Base-by-base conservation (phyloP, 2,797 vertebrate genomes). In the Streptopelia turtur region DNA sequence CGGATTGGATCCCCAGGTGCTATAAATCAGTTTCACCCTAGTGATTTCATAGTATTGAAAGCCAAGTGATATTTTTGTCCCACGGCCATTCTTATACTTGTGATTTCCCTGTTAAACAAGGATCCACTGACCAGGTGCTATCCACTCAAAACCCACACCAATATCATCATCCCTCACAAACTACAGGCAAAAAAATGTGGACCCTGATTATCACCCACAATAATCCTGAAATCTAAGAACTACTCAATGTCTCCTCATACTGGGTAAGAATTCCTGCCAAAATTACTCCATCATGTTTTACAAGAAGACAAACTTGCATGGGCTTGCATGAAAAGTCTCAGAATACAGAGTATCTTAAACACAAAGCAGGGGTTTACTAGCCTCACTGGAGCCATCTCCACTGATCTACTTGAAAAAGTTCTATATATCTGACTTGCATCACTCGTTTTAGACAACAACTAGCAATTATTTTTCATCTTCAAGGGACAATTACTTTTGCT, bases 101-200 rank as follows among this genome's bases (percentile, higher is more conserved):
- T 18, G 13, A 76, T 61, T 55, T 56, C 13, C 13, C 41, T 76
- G 4, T 11, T 33, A 33, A 39, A 74, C 6, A 93, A 45, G 25
- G 13, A 43, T 22, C 31, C 75, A 33, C 57, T 66, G 45, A 33
- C 41, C 17, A 30, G 0, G 15, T n/a, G 30, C 49, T 60, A 3
- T 15, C 31, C 31, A 39, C 18, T n/a, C 33, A 78, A 79, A 65
- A 45, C 16, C 11, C 7, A 7, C 9, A 53, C 30, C 37, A 31
- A 37, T 14, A 16, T 64, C 49, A 78, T 45, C 13, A 27, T 56
- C 25, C 45, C 47, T 75, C 81, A 55, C 69, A 66, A 61, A 69
- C 0, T 3, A 6, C 25, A 76, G 41, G 24, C 5, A 4, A 87
- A 89, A 39, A 24, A 4, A 8, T 4, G 2, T 2, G 1, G 41